Conservation (phyloP, 2,888 invertebrate genomes). For the Pseudanteris insignis region DNA sequence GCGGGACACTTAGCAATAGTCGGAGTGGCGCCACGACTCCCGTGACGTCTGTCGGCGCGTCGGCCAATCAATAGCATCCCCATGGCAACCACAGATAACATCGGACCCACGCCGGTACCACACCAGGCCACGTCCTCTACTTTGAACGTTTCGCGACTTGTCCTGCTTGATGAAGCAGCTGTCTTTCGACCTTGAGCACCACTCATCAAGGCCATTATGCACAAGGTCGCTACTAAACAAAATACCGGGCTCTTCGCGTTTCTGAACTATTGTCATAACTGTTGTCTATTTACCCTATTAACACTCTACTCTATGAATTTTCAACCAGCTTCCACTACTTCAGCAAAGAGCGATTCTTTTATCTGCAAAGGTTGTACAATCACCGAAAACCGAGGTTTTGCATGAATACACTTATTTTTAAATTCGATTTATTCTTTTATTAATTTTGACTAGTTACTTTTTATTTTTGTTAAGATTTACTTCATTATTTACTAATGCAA, state of each 20-base stretch:
- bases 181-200: constrained; percentile 39
- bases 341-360: too few relatives aligned
- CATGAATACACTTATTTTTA: too few relatives aligned
- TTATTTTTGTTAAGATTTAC: too few relatives aligned
- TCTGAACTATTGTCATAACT: not conserved
- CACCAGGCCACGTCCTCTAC: constrained; percentile 49
- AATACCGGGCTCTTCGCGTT: constrained; percentile 10
- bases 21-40: constrained; percentile 70
- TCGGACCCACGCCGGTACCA: constrained; percentile 64
- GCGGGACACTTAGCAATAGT: constrained; percentile 68
- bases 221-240: constrained; percentile 29
- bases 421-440: too few relatives aligned
- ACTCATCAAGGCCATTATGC: constrained; percentile 37
- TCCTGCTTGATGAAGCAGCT: constrained; percentile 43
- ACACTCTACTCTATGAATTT: too few relatives aligned
- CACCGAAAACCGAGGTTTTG: too few relatives aligned
- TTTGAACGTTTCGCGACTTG: constrained; percentile 48
- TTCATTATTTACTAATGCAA: too few relatives aligned
- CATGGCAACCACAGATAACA: constrained; percentile 68
- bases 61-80: constrained; percentile 67
- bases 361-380: too few relatives aligned
- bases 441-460: too few relatives aligned
- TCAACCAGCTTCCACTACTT: too few relatives aligned
- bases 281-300: not conserved
- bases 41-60: constrained; percentile 69